Evolutionary conservation across 1,140 invertebrate genomes (phyloP).

Genomic region (Camponotus floridanus): DNA sequence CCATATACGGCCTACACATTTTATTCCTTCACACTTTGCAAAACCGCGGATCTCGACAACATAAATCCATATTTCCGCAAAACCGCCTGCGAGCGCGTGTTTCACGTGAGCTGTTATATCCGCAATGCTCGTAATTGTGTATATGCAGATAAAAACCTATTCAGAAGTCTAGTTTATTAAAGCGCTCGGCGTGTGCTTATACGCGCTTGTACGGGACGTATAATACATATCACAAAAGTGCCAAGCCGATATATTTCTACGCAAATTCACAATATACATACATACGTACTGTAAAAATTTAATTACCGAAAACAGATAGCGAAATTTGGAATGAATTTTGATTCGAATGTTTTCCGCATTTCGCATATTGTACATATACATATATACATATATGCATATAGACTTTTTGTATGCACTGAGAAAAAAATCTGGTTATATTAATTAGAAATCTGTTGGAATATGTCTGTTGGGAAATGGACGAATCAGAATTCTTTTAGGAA

Average conservation of each 20-base stretch:
- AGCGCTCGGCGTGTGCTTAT: background rate
- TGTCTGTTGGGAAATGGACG: no score
- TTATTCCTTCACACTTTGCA: conserved; percentile 4
- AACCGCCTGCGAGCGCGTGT: conserved; percentile 35
- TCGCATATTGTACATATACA: background rate
- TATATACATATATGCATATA: background rate
- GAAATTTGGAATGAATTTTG: background rate
- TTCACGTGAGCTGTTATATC: conserved; percentile 12
- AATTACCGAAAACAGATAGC: conserved; percentile 21
- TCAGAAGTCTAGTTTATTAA: conserved; percentile 39
- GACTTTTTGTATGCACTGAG: no score
- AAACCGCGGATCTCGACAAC: conserved; percentile 30
- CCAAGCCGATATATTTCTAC: background rate
- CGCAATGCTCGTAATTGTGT: conserved; percentile 27
- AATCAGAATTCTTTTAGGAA: no score
- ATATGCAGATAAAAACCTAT: conserved; percentile 49
- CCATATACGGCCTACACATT: background rate
- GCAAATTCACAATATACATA: background rate
- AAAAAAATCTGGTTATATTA: no score
- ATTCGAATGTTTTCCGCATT: background rate
- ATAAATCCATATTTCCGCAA: conserved; percentile 56
- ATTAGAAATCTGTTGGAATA: no score
- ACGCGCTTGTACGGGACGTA: background rate
- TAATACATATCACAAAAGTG: conserved; percentile 6
- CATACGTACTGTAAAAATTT: background rate